Evolutionary conservation across 2,113 vertebrate genomes (phyloP).

Genomic region (Sylvilagus bachmani): DNA sequence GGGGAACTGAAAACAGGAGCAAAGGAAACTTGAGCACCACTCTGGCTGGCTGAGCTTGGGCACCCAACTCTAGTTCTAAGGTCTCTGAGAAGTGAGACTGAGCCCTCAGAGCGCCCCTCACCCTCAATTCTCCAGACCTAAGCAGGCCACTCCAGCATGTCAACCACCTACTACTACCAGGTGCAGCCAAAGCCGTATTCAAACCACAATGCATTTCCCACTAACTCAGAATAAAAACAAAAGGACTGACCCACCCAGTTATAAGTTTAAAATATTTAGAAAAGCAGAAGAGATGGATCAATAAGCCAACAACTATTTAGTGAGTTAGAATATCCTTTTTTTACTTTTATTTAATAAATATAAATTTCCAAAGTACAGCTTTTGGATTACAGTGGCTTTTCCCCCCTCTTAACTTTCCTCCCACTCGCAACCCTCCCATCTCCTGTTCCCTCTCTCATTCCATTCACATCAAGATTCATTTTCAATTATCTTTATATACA

Average conservation of each 20-base stretch:
- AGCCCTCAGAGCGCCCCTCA: background rate
- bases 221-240: constrained; percentile 47
- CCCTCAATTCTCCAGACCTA: background rate
- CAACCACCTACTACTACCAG: background rate
- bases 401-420: too few species aligned
- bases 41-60: background rate
- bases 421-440: too few species aligned
- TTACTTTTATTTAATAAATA: too few species aligned
- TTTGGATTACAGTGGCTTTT: too few species aligned
- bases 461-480: too few species aligned
- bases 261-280: background rate
- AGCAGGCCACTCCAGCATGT: too few species aligned
- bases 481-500: too few species aligned
- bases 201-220: constrained; percentile 28
- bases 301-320: constrained; percentile 17
- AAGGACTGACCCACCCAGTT: constrained; percentile 20
- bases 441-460: too few species aligned
- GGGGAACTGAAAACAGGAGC: background rate
- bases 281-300: background rate
- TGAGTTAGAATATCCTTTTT: background rate
- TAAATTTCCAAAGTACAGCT: too few species aligned
- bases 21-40: background rate
- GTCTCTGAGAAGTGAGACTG: background rate
- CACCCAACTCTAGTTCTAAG: background rate
- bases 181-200: constrained; percentile 54